Conservation (phyloP, 2,888 invertebrate species). For the Pristionchus japonicus region DNA sequence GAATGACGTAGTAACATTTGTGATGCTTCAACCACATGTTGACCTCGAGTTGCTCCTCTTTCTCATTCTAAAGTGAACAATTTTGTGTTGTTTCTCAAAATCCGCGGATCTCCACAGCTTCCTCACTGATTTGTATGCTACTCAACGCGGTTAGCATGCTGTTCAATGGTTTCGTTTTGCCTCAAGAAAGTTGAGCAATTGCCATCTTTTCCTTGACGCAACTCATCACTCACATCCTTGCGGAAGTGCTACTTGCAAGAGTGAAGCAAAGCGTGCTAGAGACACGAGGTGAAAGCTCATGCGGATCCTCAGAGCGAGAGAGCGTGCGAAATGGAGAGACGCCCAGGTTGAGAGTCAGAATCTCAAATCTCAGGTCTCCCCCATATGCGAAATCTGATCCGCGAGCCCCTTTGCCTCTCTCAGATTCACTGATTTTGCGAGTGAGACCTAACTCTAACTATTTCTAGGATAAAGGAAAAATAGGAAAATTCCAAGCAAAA, state of each 20-base stretch:
- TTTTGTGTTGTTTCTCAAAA: no score
- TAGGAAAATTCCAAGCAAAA: no score
- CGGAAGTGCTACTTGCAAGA: background rate
- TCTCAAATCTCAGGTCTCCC: background rate
- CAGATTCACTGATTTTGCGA: background rate
- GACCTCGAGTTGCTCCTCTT: constrained; percentile 70
- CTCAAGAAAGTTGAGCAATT: no score
- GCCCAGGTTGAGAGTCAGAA: background rate
- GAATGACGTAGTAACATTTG: no score
- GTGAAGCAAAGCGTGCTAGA: background rate
- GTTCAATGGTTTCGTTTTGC: no score
- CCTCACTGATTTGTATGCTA: no score
- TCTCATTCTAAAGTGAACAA: constrained; percentile 70
- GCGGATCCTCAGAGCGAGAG: background rate
- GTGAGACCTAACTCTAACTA: background rate
- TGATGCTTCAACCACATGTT: constrained; percentile 71
- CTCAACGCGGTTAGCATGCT: no score
- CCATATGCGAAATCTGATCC: background rate
- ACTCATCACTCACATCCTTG: background rate
- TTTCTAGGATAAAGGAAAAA: background rate
- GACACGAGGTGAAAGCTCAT: background rate
- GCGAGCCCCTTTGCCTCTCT: background rate
- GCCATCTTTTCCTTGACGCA: no score
- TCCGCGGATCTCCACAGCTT: no score
- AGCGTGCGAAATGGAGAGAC: background rate